Base-by-base conservation (phyloP, 1,140 invertebrate genomes). In the Lucilia cuprina region DNA sequence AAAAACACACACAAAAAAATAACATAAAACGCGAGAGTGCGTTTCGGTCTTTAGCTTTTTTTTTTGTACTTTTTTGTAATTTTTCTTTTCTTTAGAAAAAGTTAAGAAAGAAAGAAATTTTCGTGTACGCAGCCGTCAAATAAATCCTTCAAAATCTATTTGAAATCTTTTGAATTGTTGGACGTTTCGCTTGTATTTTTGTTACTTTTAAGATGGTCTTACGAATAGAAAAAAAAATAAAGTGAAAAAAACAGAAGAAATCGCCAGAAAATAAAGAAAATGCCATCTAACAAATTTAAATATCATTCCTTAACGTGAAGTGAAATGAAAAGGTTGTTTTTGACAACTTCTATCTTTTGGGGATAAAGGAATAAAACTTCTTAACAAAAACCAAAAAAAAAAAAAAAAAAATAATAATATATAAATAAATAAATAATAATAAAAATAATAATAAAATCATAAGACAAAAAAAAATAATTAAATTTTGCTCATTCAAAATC, bases 261-360 rank as follows among this genome's bases (percentile, higher is more conserved):
- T n/a, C n/a, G 14, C 55, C 13, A n/a, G 55, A 60, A 30, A 60
- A 60, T 60, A 70, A 70, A 70, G 77, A 80, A 85, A 78, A 78
- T 82, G 85, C 82, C 83, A 84, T n/a, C 17, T 47, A 74, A 35
- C 49, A 80, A 83, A 83, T 85, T 85, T 74, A 83, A 83, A 86
- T 87, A 87, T 90, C 89, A 90, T 90, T 90, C 85, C 89, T 90
- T 87, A 88, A 88, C 86, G 88, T 87, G 88, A 90, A 87, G 88
- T 86, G 88, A 87, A 85, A 88, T 87, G 86, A 86, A 88, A 86
- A 88, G 88, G 89, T 90, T 90, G 65, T 70, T 70, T n/a, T 70
- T 70, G 65, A 90, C 86, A 84, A 49, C 86, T 60, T 78, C 84
- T 49, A 74, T 50, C n/a, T 55, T 21, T 82, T 82, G 7, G 5